These are phyloP conservation scores for Stenchaetothrips biformis DNA, from an alignment of 2,888 invertebrate species.

Conservation along the genomic window DNA sequence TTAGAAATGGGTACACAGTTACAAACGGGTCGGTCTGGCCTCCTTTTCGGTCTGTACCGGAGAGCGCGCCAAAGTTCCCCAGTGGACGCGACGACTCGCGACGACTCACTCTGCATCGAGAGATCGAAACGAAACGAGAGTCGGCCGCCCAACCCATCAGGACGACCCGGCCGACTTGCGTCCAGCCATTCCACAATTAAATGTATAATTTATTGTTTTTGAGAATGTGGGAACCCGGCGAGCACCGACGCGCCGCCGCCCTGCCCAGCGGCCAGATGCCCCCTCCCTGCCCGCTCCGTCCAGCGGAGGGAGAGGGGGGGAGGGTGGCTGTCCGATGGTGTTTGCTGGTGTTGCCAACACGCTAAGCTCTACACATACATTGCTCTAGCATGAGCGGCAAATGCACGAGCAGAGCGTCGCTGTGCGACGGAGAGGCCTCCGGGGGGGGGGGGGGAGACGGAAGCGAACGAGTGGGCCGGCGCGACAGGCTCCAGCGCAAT, in stretches of 20 bases:
- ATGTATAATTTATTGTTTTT: constrained; percentile 24
- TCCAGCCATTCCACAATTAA: constrained; percentile 15
- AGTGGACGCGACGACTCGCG: background rate
- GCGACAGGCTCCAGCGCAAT: no score
- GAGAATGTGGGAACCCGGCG: constrained; percentile 19
- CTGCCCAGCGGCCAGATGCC: background rate
- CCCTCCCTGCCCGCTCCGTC: background rate
- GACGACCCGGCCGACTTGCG: background rate
- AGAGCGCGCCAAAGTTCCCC: no score
- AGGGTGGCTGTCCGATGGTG: no score
- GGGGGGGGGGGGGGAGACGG: background rate
- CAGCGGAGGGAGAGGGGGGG: background rate
- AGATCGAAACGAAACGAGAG: background rate
- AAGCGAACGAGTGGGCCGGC: no score
- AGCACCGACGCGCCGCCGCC: background rate
- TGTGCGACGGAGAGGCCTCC: background rate
- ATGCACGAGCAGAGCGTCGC: background rate
- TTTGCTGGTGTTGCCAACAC: no score
- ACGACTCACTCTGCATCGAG: background rate
- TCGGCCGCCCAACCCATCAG: background rate
- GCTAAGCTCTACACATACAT: no score
- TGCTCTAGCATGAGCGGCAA: no score
- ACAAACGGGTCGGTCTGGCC: no score
- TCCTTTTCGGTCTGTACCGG: no score
- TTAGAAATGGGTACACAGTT: no score